A percentile compares a stretch with the other conserved stretches of the same genome.
phyloP scores from a whole-genome alignment of 2,888 invertebrate genomes.

The Melieria crassipennis region DNA sequence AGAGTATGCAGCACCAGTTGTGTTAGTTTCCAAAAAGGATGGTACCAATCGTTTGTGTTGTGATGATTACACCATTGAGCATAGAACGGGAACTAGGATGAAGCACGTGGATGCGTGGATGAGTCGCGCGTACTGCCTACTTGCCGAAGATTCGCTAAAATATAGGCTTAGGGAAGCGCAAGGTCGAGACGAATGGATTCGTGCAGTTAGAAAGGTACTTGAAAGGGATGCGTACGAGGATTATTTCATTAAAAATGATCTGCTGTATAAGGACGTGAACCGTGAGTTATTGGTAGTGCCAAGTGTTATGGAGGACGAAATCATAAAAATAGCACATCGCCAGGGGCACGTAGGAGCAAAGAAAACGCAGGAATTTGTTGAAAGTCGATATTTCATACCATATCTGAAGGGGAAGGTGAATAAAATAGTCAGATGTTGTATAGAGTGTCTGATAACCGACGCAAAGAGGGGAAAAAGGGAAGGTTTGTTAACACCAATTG shows the following conservation, averaged over 20 bases:
- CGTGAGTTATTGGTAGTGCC: too few species aligned
- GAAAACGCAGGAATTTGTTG: not conserved
- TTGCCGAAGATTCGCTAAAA: constrained; percentile 29
- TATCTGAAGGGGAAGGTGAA: too few species aligned
- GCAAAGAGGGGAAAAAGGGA: not conserved
- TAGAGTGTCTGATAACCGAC: not conserved
- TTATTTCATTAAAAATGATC: not conserved
- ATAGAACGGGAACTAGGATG: constrained; percentile 38
- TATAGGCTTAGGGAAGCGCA: constrained; percentile 28
- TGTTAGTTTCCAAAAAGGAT: too few species aligned
- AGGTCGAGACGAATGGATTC: constrained; percentile 27
- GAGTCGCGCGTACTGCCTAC: too few species aligned
- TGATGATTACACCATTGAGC: constrained; percentile 22
- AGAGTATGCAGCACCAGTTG: constrained; percentile 40
- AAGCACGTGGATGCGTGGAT: constrained; percentile 36
- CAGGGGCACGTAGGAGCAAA: not conserved
- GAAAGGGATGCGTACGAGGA: not conserved
- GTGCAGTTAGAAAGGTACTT: constrained; percentile 30
- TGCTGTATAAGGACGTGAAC: too few species aligned
- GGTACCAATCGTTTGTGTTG: too few species aligned
- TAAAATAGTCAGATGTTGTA: not conserved
- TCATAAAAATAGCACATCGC: not conserved
- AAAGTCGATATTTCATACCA: too few species aligned
- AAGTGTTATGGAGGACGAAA: not conserved
- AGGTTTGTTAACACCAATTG: constrained; percentile 17